phyloP scores from a whole-genome alignment of 2,797 vertebrate species.

The Choloepus didactylus region DNA sequence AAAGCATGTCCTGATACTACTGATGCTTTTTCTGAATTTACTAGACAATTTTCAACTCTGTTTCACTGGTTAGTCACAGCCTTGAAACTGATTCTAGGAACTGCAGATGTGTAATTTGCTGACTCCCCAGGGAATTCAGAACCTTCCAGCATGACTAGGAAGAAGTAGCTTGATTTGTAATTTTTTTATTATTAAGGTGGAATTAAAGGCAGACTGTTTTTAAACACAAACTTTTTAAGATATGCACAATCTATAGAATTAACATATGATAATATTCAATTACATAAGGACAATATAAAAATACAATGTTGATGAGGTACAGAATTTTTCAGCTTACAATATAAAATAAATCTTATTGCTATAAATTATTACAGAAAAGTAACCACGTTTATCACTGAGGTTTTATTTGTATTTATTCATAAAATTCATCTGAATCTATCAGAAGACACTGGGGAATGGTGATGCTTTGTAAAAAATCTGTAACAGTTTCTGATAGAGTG shows the following conservation, averaged over 20 bases:
- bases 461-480: slow-evolving; percentile 33
- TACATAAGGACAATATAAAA: neutral
- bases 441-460: slow-evolving; percentile 4
- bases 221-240: neutral
- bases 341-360: neutral
- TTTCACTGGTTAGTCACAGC: slow-evolving; percentile 57
- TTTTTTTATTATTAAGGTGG: neutral
- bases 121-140: slow-evolving; percentile 32
- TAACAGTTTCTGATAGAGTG: neutral
- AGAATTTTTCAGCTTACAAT: neutral
- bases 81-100: slow-evolving; percentile 41
- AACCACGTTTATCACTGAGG: neutral
- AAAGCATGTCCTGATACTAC: neutral
- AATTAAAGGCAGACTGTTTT: slow-evolving; percentile 4
- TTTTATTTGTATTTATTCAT: slow-evolving; percentile 25
- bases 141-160: neutral
- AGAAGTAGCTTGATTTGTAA: neutral
- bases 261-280: neutral
- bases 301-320: neutral
- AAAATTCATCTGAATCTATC: slow-evolving; percentile 40
- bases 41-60: neutral
- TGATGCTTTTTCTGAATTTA: slow-evolving; percentile 40
- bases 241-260: neutral
- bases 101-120: neutral
- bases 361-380: slow-evolving; percentile 25